Percentiles rank a stretch among this genome's conserved stretches.
phyloP scores from a whole-genome alignment of 1,140 invertebrate species.

The Sesamia nonagrioides region DNA sequence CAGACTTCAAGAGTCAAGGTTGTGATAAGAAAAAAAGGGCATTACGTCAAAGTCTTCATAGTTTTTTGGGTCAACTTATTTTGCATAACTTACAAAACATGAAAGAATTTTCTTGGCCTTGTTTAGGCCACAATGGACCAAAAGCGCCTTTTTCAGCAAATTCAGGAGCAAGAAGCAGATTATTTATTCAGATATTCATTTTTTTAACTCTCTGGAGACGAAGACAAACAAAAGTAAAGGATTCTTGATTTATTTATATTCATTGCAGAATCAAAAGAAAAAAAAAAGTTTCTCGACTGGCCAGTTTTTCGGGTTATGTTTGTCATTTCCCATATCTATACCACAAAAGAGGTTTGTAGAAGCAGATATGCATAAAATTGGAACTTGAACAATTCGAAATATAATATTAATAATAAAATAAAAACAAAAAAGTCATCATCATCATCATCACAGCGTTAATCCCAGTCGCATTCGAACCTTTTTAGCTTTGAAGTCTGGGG shows the following conservation, averaged over 20 bases:
- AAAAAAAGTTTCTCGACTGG: slow-evolving; percentile 18
- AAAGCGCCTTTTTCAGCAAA: background rate
- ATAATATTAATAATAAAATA: no score
- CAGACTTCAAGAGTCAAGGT: background rate
- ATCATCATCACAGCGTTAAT: no score
- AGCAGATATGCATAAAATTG: no score
- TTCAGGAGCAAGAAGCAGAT: slow-evolving; percentile 14
- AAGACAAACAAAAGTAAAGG: slow-evolving; percentile 7
- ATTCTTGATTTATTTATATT: slow-evolving; percentile 40
- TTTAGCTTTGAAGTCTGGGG: no score
- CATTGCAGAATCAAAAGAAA: slow-evolving; percentile 32
- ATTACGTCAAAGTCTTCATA: slow-evolving; percentile 11
- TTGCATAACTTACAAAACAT: slow-evolving; percentile 37
- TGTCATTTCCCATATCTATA: background rate
- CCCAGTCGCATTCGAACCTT: no score
- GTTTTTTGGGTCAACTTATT: slow-evolving; percentile 41
- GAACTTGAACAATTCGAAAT: no score
- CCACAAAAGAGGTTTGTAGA: no score
- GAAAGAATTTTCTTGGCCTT: slow-evolving; percentile 25
- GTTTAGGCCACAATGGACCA: slow-evolving; percentile 31
- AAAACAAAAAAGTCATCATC: no score
- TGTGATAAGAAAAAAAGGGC: slow-evolving; percentile 9
- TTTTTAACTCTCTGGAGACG: slow-evolving; percentile 28
- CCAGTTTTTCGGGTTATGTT: slow-evolving; percentile 5
- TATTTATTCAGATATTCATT: slow-evolving; percentile 43